A percentile compares a stretch with the other conserved stretches of the same genome.
These are phyloP conservation scores for Ceyx erithaca DNA, from an alignment of 2,797 vertebrate species.

Conservation along the genomic window DNA sequence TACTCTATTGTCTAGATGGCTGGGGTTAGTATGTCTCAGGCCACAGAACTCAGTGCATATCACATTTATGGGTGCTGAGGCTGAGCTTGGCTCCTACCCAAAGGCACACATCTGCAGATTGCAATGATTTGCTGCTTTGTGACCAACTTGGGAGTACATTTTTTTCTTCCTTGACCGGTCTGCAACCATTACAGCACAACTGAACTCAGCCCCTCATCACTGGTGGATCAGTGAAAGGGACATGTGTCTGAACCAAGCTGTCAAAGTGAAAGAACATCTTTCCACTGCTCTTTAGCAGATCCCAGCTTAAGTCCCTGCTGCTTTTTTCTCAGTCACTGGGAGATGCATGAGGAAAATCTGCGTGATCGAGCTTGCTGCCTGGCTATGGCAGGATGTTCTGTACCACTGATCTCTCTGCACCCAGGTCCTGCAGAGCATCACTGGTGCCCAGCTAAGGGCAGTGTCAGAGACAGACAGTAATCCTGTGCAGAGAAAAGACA, in stretches of 20 bases:
- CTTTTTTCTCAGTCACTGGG: not conserved
- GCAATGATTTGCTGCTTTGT: not conserved
- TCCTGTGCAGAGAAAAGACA: not conserved
- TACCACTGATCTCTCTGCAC: not conserved
- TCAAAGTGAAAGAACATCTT: not conserved
- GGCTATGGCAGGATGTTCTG: not conserved
- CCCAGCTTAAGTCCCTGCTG: not conserved
- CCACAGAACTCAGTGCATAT: not conserved
- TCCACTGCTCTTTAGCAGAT: not conserved
- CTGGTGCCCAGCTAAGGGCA: not conserved
- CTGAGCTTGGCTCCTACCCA: not conserved
- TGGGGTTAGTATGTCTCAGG: not conserved
- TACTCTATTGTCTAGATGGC: not conserved
- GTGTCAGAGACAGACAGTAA: not conserved
- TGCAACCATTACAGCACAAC: not conserved
- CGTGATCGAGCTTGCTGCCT: not conserved
- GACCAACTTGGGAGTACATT: not conserved
- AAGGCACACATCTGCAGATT: not conserved
- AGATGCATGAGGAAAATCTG: not conserved
- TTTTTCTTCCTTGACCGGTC: not conserved
- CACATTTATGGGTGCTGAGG: accelerated
- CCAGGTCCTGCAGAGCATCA: not conserved
- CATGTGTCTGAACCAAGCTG: accelerated
- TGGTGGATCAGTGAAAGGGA: not conserved
- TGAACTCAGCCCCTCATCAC: not conserved